Conservation (phyloP, 2,888 invertebrate genomes). For the Pocota personata region DNA sequence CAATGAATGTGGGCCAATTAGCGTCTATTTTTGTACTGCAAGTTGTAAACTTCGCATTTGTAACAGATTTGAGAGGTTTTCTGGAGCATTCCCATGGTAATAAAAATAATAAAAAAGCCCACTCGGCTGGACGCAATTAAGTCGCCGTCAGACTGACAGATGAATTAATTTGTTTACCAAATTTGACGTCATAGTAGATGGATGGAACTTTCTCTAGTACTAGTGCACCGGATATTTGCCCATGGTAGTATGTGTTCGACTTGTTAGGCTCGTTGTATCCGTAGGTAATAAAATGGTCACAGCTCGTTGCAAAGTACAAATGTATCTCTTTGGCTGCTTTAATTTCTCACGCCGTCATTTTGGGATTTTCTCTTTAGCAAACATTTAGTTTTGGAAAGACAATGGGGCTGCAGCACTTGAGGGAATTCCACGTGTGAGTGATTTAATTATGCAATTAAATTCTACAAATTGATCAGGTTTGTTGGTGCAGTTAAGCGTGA, state of each 20-base stretch:
- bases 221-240: slow-evolving; percentile 1
- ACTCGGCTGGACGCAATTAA: not conserved
- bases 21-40: not conserved
- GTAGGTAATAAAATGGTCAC: slow-evolving; percentile 50
- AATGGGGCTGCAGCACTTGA: not conserved
- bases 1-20: not conserved
- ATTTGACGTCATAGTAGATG: not conserved
- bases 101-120: not conserved
- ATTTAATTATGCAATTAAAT: not conserved
- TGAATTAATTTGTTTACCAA: not conserved
- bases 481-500: not conserved
- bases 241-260: not conserved
- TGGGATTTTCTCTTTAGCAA: not conserved
- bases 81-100: not conserved
- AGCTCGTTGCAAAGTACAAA: slow-evolving; percentile 37
- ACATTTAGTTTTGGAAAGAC: not conserved
- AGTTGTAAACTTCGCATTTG: not conserved
- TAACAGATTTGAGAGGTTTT: not conserved
- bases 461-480: not conserved
- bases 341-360: slow-evolving; percentile 19
- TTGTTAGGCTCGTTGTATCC: slow-evolving; percentile 7
- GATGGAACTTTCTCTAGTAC: slow-evolving; percentile 22
- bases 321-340: not conserved
- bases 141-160: not conserved
- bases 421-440: not conserved